phyloP scores from a whole-genome alignment of 2,888 invertebrate genomes.

The Yponomeuta plumbellus region DNA sequence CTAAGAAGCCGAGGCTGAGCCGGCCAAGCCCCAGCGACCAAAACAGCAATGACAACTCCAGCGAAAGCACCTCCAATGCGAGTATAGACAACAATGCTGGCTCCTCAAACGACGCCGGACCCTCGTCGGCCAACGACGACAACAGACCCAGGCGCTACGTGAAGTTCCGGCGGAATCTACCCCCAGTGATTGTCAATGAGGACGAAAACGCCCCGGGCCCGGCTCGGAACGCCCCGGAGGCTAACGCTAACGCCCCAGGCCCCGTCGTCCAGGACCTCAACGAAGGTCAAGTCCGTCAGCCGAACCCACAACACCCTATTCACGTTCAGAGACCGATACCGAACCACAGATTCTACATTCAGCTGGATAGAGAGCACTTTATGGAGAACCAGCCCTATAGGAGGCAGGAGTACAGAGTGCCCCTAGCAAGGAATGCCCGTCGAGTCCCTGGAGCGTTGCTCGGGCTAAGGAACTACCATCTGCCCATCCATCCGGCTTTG shows the following conservation, averaged over 20 bases:
- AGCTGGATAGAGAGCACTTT: not conserved
- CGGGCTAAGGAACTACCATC: not conserved
- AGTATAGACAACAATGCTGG: conserved; percentile 22
- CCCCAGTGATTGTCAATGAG: conserved; percentile 26
- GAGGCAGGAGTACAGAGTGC: not conserved
- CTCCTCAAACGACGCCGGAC: conserved; percentile 19
- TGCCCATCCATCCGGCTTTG: conserved; percentile 27
- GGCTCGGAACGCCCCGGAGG: not conserved
- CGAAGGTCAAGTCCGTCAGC: not conserved
- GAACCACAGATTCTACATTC: not conserved
- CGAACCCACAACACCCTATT: not conserved
- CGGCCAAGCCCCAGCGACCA: not conserved
- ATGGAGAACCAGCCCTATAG: not conserved
- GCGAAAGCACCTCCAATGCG: not conserved
- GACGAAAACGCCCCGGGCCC: conserved; percentile 14
- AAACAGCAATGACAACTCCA: conserved; percentile 1
- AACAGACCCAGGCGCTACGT: conserved; percentile 19
- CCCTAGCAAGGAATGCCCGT: not conserved
- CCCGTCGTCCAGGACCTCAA: not conserved
- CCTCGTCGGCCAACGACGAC: not conserved
- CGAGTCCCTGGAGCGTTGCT: not conserved
- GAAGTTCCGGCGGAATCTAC: conserved; percentile 28
- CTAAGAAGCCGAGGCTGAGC: not conserved
- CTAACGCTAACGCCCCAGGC: not conserved
- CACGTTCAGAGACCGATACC: not conserved